Conservation (phyloP, 2,888 invertebrate genomes). For the Lydus trimaculatus region DNA sequence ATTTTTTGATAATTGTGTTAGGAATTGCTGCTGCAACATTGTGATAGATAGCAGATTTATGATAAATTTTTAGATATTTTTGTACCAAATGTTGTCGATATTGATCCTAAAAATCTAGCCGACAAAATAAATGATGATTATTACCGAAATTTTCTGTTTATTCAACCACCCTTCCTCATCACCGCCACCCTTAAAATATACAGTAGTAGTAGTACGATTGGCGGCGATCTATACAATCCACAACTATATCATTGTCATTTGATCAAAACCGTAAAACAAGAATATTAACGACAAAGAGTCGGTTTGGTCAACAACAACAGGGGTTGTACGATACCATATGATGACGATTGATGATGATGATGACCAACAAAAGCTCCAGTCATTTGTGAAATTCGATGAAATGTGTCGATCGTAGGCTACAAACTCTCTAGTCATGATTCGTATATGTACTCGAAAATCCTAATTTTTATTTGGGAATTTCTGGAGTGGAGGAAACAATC, state of each 20-base stretch:
- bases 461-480: not conserved
- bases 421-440: no score
- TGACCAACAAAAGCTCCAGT: conserved; percentile 59
- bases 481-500: not conserved
- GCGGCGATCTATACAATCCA: not conserved
- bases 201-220: no score
- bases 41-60: conserved; percentile 58
- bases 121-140: conserved; percentile 36
- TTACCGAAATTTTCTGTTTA: conserved; percentile 13
- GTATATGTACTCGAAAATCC: no score
- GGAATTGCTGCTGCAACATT: conserved; percentile 53
- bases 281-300: not conserved
- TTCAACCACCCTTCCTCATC: not conserved
- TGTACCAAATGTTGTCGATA: conserved; percentile 48
- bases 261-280: not conserved
- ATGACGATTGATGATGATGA: no score
- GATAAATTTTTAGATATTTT: conserved; percentile 57
- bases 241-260: not conserved
- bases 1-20: conserved; percentile 42
- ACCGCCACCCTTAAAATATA: no score
- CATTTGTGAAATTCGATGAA: conserved; percentile 64
- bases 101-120: conserved; percentile 25
- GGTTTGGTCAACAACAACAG: not conserved
- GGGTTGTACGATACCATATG: not conserved
- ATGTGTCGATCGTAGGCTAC: conserved; percentile 57